Evolutionary conservation across 2,888 invertebrate species (phyloP).

Genomic region (Theretra japonica): DNA sequence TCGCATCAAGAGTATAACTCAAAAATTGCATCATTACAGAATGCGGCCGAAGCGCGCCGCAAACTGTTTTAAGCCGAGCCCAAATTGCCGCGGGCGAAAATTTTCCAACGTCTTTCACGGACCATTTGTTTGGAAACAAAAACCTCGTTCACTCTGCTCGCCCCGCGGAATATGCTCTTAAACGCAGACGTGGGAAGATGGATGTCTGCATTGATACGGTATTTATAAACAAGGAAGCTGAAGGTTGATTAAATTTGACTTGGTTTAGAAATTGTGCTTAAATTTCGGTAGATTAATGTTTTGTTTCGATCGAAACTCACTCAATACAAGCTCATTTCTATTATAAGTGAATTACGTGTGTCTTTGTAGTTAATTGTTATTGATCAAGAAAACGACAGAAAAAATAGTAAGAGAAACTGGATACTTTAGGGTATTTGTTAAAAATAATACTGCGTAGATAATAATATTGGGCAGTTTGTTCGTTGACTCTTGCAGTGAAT

Average conservation of each 20-base stretch:
- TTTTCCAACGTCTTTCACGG: constrained; percentile 47
- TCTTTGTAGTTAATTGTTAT: no score
- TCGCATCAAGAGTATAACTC: neutral
- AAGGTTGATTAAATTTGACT: neutral
- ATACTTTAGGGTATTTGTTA: no score
- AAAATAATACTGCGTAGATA: no score
- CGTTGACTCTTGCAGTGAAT: no score
- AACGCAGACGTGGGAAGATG: constrained; percentile 39
- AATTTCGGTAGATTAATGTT: no score
- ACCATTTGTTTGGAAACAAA: constrained; percentile 57
- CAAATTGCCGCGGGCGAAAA: constrained; percentile 40
- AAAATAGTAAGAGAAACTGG: no score
- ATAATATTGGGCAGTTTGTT: no score
- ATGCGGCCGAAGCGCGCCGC: constrained; percentile 29
- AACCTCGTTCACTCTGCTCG: constrained; percentile 46
- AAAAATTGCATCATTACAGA: constrained; percentile 24
- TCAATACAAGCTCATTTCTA: no score
- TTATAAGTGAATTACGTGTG: no score
- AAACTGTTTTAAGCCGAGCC: constrained; percentile 38
- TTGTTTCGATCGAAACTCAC: no score
- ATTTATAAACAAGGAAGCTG: constrained; percentile 7
- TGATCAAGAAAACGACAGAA: no score
- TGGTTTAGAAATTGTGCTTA: no score
- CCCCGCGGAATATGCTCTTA: constrained; percentile 46
- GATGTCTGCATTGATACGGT: constrained; percentile 37